Conservation (phyloP, 2,888 invertebrate species). For the Tipula vernalis region DNA sequence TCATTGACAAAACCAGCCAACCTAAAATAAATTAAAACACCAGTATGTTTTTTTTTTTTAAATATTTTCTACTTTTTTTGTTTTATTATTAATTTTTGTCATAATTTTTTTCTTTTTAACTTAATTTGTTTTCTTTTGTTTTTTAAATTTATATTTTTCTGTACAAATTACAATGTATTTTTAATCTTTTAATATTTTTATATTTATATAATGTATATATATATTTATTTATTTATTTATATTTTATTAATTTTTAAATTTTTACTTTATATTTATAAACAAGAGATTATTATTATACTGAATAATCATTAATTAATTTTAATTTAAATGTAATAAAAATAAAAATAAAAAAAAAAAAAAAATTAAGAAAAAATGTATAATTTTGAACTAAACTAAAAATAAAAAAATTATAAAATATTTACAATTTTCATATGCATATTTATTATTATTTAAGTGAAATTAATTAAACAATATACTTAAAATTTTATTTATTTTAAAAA, state of each 20-base stretch:
- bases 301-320: background rate
- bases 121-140: background rate
- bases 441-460: background rate
- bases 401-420: background rate
- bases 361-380: background rate
- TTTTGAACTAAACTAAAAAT: background rate
- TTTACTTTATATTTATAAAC: background rate
- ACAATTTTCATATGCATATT: background rate
- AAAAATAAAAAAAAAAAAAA: background rate
- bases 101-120: background rate
- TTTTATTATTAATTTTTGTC: background rate
- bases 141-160: background rate
- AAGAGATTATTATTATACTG: background rate
- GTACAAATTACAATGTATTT: background rate
- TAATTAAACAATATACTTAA: background rate
- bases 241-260: background rate
- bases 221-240: background rate
- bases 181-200: background rate
- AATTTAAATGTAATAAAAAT: background rate
- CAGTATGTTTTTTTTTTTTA: background rate
- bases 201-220: background rate
- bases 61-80: background rate
- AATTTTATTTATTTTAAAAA: background rate
- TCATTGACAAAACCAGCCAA: background rate
- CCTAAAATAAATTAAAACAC: background rate